Evolutionary conservation across 1,140 invertebrate species (phyloP), one percentile per base, ranked within the genome.

Genomic region (Listronotus oregonensis): DNA sequence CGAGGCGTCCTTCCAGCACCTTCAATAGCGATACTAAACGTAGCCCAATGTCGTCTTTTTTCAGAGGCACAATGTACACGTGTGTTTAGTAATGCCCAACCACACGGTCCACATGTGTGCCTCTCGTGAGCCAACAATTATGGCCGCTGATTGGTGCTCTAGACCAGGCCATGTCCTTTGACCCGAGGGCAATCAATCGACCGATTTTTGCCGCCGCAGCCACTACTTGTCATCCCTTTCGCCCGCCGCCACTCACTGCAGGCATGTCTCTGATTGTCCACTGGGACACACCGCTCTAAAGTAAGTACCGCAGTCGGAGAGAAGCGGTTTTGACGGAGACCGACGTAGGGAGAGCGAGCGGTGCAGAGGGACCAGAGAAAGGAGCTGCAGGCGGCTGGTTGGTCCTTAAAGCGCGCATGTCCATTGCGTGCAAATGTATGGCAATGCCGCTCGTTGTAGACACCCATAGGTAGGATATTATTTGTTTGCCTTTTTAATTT

Each of bases 381-480:
- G 64, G 57, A 66, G 64, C 64, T 66, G 58, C 21, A 37, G 64
- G 64, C 58, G 64, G 64, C 51, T 51, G 47, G 43, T 58, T 66
- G 64, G 47, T 46, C 64, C 46, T 11, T 14, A 15, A 39, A 46
- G 14, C 11, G 12, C 27, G 34, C 21, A 17, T n/a, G 43, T 39
- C 49, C 11, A 49, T 12, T 49, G 18, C 18, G 46, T 32, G 39
- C 46, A 15, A 47, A n/a, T 44, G 40, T 43, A 27, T 50, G 50
- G 55, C 56, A 52, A 47, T 40, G 49, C 18, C 56, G 52, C 17
- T 34, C 40, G 42, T 61, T 44, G 46, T 60, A 46, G 14, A 54
- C 64, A 56, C 32, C 37, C 44, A 58, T 66, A 66, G 64, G 64
- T 66, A 66, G 64, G 64, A 66, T 66, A 66, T 66, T 64, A 56